A percentile compares a stretch with the other conserved stretches of the same genome.
Evolutionary conservation across 2,797 vertebrate genomes (phyloP).

Genomic region (Chloroceryle inda): DNA sequence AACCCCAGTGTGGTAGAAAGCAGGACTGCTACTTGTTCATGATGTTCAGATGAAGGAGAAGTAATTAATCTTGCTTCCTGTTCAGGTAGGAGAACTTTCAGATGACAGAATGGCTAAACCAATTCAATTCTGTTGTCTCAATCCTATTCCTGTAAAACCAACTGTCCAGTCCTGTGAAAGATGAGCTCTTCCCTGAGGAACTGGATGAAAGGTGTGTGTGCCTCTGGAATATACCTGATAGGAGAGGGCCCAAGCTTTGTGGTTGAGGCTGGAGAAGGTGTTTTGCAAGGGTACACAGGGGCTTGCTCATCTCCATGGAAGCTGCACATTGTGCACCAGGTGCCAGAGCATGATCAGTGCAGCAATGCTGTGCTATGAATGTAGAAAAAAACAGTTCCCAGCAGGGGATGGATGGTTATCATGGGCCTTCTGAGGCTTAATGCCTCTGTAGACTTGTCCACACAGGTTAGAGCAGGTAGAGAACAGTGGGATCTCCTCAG

Average conservation of each 20-base stretch:
- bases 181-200: background rate
- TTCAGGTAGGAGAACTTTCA: background rate
- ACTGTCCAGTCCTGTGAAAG: background rate
- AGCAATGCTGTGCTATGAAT: background rate
- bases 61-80: background rate
- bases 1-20: background rate
- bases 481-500: background rate
- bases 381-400: background rate
- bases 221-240: background rate
- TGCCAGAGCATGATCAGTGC: background rate
- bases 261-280: background rate
- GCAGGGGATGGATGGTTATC: background rate
- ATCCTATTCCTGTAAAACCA: background rate
- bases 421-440: background rate
- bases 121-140: background rate
- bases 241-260: background rate
- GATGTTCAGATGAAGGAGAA: background rate
- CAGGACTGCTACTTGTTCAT: background rate
- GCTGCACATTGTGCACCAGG: background rate
- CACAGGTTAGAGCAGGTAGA: background rate
- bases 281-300: background rate
- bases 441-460: background rate
- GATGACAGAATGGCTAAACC: background rate
- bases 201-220: background rate
- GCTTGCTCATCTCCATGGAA: background rate